These are phyloP conservation scores for Tubiluchus corallicola DNA, from an alignment of 2,888 invertebrate genomes.

Conservation along the genomic window DNA sequence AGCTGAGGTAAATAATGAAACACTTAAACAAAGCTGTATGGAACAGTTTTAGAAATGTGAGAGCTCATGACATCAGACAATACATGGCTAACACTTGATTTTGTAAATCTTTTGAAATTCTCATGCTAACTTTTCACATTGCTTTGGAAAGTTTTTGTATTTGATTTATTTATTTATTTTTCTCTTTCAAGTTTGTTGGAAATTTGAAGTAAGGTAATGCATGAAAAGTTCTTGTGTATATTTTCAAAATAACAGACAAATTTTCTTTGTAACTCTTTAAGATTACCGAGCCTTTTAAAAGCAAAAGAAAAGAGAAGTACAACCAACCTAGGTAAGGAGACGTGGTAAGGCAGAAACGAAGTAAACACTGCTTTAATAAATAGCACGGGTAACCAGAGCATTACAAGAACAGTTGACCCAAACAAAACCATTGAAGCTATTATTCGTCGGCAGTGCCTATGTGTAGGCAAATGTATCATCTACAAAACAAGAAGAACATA, in stretches of 20 bases:
- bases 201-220: slow-evolving; percentile 7
- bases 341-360: slow-evolving; percentile 81
- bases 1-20: too few species aligned
- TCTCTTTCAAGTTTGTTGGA: slow-evolving; percentile 5
- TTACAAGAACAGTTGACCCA: slow-evolving; percentile 80
- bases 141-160: too few species aligned
- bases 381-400: slow-evolving; percentile 85
- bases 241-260: slow-evolving; percentile 6
- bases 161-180: background rate
- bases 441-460: slow-evolving; percentile 70
- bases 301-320: background rate
- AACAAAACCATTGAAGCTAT: slow-evolving; percentile 77
- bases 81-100: too few species aligned
- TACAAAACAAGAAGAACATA: slow-evolving; percentile 28
- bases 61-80: too few species aligned
- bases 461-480: slow-evolving; percentile 92
- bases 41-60: too few species aligned
- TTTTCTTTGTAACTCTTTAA: slow-evolving; percentile 18
- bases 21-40: too few species aligned
- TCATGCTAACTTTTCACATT: too few species aligned
- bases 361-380: slow-evolving; percentile 61
- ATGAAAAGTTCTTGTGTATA: background rate
- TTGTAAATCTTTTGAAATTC: too few species aligned
- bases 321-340: slow-evolving; percentile 40
- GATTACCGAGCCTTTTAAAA: slow-evolving; percentile 4